These are phyloP conservation scores for Drepana arcuata DNA, from an alignment of 1,140 invertebrate genomes.

Conservation along the genomic window DNA sequence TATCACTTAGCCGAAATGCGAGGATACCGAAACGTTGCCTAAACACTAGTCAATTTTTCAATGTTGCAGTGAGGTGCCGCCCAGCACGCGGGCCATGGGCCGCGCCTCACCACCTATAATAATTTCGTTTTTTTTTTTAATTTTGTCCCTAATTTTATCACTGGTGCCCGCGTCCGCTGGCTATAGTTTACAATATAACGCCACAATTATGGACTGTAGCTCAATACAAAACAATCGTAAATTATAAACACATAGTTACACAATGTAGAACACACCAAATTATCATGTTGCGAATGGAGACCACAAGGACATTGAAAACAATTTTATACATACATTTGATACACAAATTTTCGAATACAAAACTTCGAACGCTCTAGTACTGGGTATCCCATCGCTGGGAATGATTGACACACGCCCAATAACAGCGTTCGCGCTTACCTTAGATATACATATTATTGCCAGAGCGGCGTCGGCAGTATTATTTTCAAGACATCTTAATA, in stretches of 20 bases:
- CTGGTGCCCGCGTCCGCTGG: conserved; percentile 56
- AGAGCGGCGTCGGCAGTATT: conserved; percentile 62
- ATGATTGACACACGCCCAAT: no score
- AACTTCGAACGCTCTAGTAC: conserved; percentile 44
- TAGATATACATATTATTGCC: conserved; percentile 43
- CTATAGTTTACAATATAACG: conserved; percentile 55
- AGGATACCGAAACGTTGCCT: conserved; percentile 67
- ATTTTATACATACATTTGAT: no score
- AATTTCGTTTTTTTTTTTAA: conserved; percentile 59
- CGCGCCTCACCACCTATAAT: conserved; percentile 27
- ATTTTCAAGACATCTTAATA: conserved; percentile 55
- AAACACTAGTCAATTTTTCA: conserved; percentile 61
- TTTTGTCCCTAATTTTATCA: conserved; percentile 68
- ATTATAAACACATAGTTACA: conserved; percentile 34
- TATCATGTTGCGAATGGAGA: conserved; percentile 63
- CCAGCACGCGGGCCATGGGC: conserved; percentile 5
- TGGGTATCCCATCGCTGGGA: no score
- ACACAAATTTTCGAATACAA: conserved; percentile 56
- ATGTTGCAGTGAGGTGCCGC: conserved; percentile 17
- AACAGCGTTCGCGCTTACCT: conserved; percentile 36
- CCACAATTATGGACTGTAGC: conserved; percentile 36
- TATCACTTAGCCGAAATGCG: conserved; percentile 69
- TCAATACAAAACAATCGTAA: conserved; percentile 37
- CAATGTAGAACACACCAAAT: conserved; percentile 41
- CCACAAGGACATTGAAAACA: conserved; percentile 67